Base-by-base conservation (phyloP, 2,888 invertebrate genomes). In the Erannis defoliaria region DNA sequence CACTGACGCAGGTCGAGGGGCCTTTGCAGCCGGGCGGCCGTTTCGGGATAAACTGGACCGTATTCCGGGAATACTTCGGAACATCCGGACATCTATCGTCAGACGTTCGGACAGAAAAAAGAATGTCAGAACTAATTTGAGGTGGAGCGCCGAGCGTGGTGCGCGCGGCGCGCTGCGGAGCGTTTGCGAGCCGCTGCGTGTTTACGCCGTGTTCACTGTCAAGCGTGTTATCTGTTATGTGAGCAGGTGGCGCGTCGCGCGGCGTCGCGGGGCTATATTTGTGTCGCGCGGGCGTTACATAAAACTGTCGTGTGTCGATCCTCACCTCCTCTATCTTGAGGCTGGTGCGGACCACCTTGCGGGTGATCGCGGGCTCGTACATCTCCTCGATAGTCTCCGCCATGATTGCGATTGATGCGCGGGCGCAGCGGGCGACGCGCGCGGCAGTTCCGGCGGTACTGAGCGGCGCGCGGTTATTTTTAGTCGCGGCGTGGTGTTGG, bases 321-420 rank as follows among this genome's bases (percentile, higher is more conserved):
- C 94, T 94, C 94, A 95, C 95, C 94, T 95, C 95, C 93, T 95
- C 94, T 87, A 95, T 95, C 93, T 95, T 95, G 92, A 95, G 94
- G 91, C 93, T 95, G 83, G 94, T 95, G 91, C 95, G 94, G 87
- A 95, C 94, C 89, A 95, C 94, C 92, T 95, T 95, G 85, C 95
- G 94, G 86, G 94, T 94, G 91, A 95, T 94, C 91, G 95, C 94
- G 84, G 94, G 94, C 89, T 95, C 95, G 93, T 95, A 95, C 75
- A 93, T 90, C 87, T 95, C 95, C 89, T 95, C 95, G 84, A 95
- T 94, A 77, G 95, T 95, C 88, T 95, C 95, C 94, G 94, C 94
- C 95, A 94, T 94, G 90, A 86, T 84, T 85, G 85, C 82, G 83
- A 80, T 71, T 82, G 59, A 54, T 31, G 65, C 90, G 90, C 89